Conservation (phyloP, 2,888 invertebrate genomes). For the Epinotia brunnichana region DNA sequence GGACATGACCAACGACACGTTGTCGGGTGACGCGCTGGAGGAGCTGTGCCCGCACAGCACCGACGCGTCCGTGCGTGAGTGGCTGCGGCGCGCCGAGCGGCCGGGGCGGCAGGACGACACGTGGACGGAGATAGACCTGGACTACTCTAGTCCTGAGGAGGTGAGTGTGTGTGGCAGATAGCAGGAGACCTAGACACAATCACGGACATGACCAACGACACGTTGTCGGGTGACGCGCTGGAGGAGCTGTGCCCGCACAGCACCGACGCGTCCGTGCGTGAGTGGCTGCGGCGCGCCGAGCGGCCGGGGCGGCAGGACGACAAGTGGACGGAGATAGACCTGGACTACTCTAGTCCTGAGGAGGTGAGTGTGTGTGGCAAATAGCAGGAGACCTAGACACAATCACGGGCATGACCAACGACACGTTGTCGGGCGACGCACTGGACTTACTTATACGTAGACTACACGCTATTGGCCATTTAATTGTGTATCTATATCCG, state of each 20-base stretch:
- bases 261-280: slow-evolving; percentile 70
- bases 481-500: too few species aligned
- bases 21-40: slow-evolving; percentile 67
- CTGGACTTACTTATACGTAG: too few species aligned
- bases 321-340: slow-evolving; percentile 59
- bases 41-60: slow-evolving; percentile 68
- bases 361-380: not conserved
- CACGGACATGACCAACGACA: slow-evolving; percentile 72
- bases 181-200: slow-evolving; percentile 52
- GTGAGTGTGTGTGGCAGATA: slow-evolving; percentile 48
- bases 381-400: slow-evolving; percentile 46
- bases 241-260: slow-evolving; percentile 69
- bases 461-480: too few species aligned
- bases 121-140: slow-evolving; percentile 89
- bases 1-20: slow-evolving; percentile 71
- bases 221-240: slow-evolving; percentile 65
- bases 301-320: slow-evolving; percentile 66
- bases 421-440: slow-evolving; percentile 66
- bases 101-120: slow-evolving; percentile 74
- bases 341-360: slow-evolving; percentile 18
- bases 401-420: slow-evolving; percentile 72
- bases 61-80: slow-evolving; percentile 73
- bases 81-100: slow-evolving; percentile 66
- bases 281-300: slow-evolving; percentile 69
- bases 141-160: slow-evolving; percentile 87